Conservation (phyloP, 2,797 vertebrate genomes). For the Neostethus bicornis region DNA sequence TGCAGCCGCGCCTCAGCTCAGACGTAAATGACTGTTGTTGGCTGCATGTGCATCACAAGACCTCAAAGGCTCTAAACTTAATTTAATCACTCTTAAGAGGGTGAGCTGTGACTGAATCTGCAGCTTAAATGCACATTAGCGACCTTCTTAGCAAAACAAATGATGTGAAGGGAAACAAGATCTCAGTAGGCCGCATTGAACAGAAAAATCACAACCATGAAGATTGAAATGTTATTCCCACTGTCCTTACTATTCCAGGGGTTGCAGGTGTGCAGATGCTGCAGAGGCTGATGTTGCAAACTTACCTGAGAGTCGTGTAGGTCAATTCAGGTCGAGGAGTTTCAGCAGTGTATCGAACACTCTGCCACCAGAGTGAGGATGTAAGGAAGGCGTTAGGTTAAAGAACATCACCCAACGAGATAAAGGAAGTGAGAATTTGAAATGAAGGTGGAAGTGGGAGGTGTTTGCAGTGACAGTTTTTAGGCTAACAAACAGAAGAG, state of each 20-base stretch:
- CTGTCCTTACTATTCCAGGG: slow-evolving; percentile 2
- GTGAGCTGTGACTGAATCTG: slow-evolving; percentile 65
- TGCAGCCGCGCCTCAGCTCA: slow-evolving; percentile 67
- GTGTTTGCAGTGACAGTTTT: slow-evolving; percentile 51
- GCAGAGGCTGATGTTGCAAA: slow-evolving; percentile 8
- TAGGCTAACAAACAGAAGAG: slow-evolving; percentile 37
- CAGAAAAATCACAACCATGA: slow-evolving; percentile 21
- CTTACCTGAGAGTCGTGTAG: slow-evolving; percentile 68
- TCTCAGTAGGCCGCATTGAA: slow-evolving; percentile 29
- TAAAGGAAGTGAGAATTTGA: slow-evolving; percentile 79
- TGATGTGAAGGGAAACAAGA: slow-evolving; percentile 41
- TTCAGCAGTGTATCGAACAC: slow-evolving; percentile 36
- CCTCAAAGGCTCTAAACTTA: slow-evolving; percentile 49
- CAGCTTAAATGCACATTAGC: slow-evolving; percentile 55
- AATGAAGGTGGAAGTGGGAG: slow-evolving; percentile 77
- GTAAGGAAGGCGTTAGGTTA: slow-evolving; percentile 43
- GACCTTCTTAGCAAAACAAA: slow-evolving; percentile 20
- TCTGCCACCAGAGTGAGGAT: slow-evolving; percentile 56
- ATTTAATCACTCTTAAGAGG: slow-evolving; percentile 66
- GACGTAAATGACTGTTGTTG: slow-evolving; percentile 27
- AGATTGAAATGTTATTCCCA: background rate
- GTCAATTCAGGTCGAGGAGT: slow-evolving; percentile 45
- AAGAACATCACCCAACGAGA: slow-evolving; percentile 59
- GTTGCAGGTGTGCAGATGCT: background rate
- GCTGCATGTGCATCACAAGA: slow-evolving; percentile 73